A percentile compares a stretch with the other conserved stretches of the same genome.
These are phyloP conservation scores for Bombus waltoni DNA, from an alignment of 1,140 invertebrate genomes.

Conservation along the genomic window DNA sequence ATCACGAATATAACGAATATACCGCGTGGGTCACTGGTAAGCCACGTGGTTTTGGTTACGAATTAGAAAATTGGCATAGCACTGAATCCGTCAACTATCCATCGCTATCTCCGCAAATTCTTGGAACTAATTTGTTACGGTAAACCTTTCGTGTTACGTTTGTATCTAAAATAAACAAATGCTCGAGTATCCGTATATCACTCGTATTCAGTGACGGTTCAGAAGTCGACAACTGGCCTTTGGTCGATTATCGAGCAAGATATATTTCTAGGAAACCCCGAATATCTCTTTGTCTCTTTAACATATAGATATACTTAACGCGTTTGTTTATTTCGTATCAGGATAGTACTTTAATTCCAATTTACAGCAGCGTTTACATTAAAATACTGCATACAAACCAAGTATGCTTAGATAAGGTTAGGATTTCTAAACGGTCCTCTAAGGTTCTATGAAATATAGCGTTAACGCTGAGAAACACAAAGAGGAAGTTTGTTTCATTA, in stretches of 20 bases:
- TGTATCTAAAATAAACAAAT: not conserved
- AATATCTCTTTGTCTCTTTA: not conserved
- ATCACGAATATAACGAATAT: too few species aligned
- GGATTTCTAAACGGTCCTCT: too few species aligned
- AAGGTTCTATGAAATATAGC: too few species aligned
- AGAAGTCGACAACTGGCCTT: not conserved
- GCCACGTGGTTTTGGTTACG: not conserved
- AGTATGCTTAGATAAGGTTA: too few species aligned
- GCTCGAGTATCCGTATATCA: too few species aligned
- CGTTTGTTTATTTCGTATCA: not conserved
- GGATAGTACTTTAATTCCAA: not conserved
- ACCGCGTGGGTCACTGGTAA: too few species aligned
- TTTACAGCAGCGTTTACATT: not conserved
- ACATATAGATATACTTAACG: not conserved
- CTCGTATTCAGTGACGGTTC: rapidly evolving
- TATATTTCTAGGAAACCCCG: not conserved
- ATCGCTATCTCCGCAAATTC: not conserved
- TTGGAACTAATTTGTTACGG: not conserved
- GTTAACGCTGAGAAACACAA: too few species aligned
- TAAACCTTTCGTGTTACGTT: not conserved
- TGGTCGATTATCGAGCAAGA: not conserved
- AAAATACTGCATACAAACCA: not conserved
- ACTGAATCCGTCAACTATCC: too few species aligned
- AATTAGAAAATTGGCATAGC: not conserved
- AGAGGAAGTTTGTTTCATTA: too few species aligned